Conservation (phyloP, 2,888 invertebrate species). For the Acrobasis suavella region DNA sequence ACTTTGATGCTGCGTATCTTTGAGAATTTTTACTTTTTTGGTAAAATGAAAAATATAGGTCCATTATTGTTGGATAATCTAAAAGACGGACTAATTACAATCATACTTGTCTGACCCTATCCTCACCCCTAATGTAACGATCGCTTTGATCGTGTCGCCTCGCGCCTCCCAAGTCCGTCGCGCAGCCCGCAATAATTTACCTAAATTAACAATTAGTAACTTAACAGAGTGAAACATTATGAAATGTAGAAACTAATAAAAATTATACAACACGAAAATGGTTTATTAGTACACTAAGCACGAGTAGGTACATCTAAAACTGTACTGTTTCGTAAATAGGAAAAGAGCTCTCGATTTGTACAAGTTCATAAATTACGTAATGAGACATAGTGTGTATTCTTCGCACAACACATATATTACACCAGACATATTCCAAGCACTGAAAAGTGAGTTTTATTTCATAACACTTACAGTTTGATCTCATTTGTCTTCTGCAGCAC, state of each 20-base stretch:
- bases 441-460: neutral
- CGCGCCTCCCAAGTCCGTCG: constrained; percentile 13
- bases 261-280: constrained; percentile 61
- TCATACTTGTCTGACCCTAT: no score
- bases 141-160: neutral
- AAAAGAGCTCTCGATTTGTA: constrained; percentile 50
- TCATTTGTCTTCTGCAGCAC: no score
- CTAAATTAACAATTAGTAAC: constrained; percentile 49
- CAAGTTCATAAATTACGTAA: constrained; percentile 45
- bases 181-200: constrained; percentile 42
- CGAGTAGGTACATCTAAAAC: constrained; percentile 34
- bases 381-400: constrained; percentile 42
- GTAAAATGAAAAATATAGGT: no score
- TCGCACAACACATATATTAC: neutral
- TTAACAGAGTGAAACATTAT: constrained; percentile 48
- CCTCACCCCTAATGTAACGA: no score
- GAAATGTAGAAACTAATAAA: constrained; percentile 40
- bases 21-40: no score
- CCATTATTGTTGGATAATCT: no score
- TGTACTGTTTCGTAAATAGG: constrained; percentile 38
- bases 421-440: neutral
- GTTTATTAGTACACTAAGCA: constrained; percentile 46
- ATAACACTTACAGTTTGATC: no score
- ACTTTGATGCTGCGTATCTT: no score
- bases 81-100: no score